phyloP scores from a whole-genome alignment of 2,113 vertebrate genomes.

The Onychostruthus taczanowskii region DNA sequence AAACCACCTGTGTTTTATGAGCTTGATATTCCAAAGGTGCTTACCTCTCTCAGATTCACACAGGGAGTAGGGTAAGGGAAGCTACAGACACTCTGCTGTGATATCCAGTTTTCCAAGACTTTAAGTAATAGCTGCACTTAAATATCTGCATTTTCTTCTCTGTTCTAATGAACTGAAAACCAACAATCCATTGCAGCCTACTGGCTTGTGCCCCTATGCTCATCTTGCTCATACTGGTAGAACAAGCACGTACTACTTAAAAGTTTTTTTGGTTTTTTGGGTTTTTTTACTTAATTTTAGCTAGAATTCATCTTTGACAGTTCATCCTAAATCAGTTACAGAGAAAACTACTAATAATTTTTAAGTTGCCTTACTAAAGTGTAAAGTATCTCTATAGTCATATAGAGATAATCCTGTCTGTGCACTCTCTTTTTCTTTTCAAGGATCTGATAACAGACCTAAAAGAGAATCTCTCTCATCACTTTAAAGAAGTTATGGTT shows the following conservation, averaged over 20 bases:
- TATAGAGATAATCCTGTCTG: neutral
- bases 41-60: rapidly evolving
- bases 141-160: neutral
- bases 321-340: neutral
- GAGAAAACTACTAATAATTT: neutral
- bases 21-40: neutral
- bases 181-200: neutral
- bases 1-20: neutral
- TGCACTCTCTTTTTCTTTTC: neutral
- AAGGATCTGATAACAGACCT: conserved; percentile 73
- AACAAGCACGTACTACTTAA: neutral
- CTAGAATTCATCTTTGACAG: neutral
- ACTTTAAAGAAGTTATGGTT: conserved; percentile 81
- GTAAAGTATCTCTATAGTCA: too few relatives aligned
- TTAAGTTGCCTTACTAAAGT: neutral
- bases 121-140: neutral
- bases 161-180: neutral
- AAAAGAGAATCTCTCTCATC: conserved; percentile 77
- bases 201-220: neutral
- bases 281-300: neutral
- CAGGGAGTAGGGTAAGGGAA: neutral
- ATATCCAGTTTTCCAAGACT: neutral
- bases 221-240: neutral
- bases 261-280: neutral
- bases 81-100: neutral